Base-by-base conservation (phyloP, 2,888 invertebrate genomes). In the Leptinotarsa juncta region DNA sequence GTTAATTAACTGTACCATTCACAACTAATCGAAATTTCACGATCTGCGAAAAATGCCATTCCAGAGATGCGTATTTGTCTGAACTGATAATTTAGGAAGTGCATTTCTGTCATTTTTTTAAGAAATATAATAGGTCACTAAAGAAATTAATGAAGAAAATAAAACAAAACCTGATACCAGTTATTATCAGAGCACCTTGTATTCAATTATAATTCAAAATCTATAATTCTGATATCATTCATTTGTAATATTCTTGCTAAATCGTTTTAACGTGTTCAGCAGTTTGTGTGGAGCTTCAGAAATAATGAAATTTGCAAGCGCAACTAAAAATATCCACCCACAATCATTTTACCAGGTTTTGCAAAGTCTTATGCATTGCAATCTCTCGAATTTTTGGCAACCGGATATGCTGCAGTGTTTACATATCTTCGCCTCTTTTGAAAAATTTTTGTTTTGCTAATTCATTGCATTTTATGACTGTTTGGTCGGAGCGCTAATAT, bases 261-360 rank as follows among this genome's bases (percentile, higher is more conserved):
- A 15, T 42, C 12, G 62, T 62, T 62, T 62, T 42, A n/a, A 10
- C 42, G 23, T 12, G 20, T 57, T 16, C 23, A 57, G 4, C n/a
- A 32, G 4, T 16, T 62, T 62, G 62, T 42, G 42, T 42, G 62
- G 62, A 62, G 42, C 5, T n/a, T 16, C 42, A 62, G 62, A 62
- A 62, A 62, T 62, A 32, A 32, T 62, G 32, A 62, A 42, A 16
- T 26, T 62, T 42, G 62, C 16, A 42, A 32, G 32, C 18, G 62
- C 16, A n/a, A 7, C 62, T 62, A 32, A 62, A 62, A 42, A 62
- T 62, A 62, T 42, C 16, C 42, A 32, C 42, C 62, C 32, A 62
- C 62, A 32, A 62, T n/a, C 42, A 62, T 42, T 62, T 62, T 32
- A 42, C 62, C 62, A 62, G 62, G 62, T 62, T 42, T 62, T 42